Evolutionary conservation across 2,888 invertebrate species (phyloP), one percentile per base, ranked within the genome.

Genomic region (Drosophila suboccidentalis): DNA sequence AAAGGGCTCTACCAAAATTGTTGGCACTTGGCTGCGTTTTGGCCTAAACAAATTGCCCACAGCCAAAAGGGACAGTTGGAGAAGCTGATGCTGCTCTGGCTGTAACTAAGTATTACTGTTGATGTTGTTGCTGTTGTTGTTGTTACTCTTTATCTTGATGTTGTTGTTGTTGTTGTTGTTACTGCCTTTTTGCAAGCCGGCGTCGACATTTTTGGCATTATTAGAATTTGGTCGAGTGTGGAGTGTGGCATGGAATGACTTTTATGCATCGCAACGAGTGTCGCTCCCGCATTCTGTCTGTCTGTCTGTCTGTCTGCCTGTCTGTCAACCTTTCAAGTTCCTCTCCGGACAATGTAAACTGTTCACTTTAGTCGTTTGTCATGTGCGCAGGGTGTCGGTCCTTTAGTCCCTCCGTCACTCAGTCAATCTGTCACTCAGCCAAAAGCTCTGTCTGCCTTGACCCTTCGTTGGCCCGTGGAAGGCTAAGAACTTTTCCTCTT

Each of bases 201-300:
- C 51, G 75, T 82, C 64, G 66, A 75, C 64, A 82, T 82, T 82
- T 84, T 80, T 51, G 75, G 59, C 69, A 71, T 73, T 85, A 77
- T 85, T 85, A 62, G 77, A 82, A 70, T 80, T 82, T 65, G 53
- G 49, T 61, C 54, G 54, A 66, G 57, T 65, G 61, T 26, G 26
- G n/a, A 4, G 22, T 26, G 19, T 43, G 36, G 58, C 61, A 22
- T 58, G 53, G 49, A 64, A 41, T 57, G 71, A 69, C 71, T 71
- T 67, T 64, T 43, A 67, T 82, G 79, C 63, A 63, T 71, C 51
- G 70, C 57, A 55, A 53, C 32, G 64, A 60, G 54, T 61, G 65
- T 39, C 55, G 34, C 32, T 69, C 63, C 17, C 50, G 34, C 50
- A 50, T 63, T 38, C 68, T 64, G 67, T 68, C 38, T 26, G 38